These are phyloP conservation scores for Pelodytes ibericus DNA, from an alignment of 2,797 vertebrate genomes.

Conservation along the genomic window DNA sequence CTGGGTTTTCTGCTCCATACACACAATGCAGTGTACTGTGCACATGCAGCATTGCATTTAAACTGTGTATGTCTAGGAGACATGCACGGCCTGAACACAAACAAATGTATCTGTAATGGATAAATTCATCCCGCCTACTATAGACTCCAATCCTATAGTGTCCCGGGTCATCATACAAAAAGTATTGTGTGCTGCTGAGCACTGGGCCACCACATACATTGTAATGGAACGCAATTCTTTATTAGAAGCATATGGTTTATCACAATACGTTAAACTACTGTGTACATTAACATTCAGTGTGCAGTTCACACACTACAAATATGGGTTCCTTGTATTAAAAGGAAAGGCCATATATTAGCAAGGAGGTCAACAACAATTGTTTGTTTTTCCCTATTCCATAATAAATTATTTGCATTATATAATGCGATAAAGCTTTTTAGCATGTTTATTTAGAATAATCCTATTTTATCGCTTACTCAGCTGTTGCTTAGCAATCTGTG, in stretches of 20 bases:
- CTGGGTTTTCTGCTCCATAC: too few relatives aligned
- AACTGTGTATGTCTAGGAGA: too few relatives aligned
- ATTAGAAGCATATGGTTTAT: background rate
- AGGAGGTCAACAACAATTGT: background rate
- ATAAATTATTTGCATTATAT: background rate
- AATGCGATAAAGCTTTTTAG: background rate
- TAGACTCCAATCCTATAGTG: too few relatives aligned
- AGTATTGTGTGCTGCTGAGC: too few relatives aligned
- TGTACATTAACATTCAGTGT: too few relatives aligned
- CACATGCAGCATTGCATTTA: too few relatives aligned
- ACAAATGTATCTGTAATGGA: too few relatives aligned
- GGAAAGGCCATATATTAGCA: background rate
- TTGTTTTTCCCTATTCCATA: too few relatives aligned
- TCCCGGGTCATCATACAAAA: too few relatives aligned
- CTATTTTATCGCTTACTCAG: background rate
- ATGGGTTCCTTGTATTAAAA: background rate
- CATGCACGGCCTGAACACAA: too few relatives aligned
- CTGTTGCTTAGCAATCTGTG: background rate
- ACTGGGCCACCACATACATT: background rate
- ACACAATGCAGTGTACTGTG: too few relatives aligned
- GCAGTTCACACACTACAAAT: background rate
- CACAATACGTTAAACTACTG: background rate
- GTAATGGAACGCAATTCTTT: background rate
- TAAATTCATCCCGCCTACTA: too few relatives aligned
- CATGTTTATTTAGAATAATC: background rate